Base-by-base conservation (phyloP, 2,888 invertebrate species). In the Fragum sueziense region DNA sequence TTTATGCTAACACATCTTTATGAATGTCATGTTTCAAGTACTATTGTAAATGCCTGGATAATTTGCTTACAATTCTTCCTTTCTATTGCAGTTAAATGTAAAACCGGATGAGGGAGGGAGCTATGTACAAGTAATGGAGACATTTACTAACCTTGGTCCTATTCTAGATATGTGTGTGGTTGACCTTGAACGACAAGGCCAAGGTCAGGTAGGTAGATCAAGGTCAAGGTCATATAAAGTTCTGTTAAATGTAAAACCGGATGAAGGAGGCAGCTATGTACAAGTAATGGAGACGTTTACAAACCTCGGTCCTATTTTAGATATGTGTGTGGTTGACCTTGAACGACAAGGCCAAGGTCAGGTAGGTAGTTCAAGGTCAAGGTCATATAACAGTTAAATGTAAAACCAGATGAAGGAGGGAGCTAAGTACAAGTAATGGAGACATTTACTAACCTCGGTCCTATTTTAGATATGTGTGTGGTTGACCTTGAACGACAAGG, bases 81-180 rank as follows among this genome's bases (percentile, higher is more conserved):
- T n/a, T n/a, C n/a, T 57, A 62, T 90, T 90, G 11, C 89, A 93
- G 90, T 94, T 99, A 74, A 97, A 97, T 86, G 96, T 96, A 0
- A 95, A 96, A 80, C 94, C 97, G 0, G 97, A 98, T 92, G 97
- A 97, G n/a, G 88, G 95, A 86, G 96, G 96, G 14, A 97, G 97
- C 9, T 99, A 98, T 92, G 97, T 99, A 29, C 96, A 97, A 88
- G 95, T 97, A 0, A 97, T 99, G 96, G 99, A 99, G 94, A 97
- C 96, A 20, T 99, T 98, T 94, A 98, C 98, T 34, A 99, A 99
- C 94, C 95, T 99, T 59, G 99, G 98, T 3, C 99, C 99, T 0
- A 99, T 99, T 87, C 95, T 98, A 29, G 99, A 99, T 93, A 98
- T 99, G 97, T 97, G 98, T 85, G 97, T 99, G 0, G 99, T 99